Base-by-base conservation (phyloP, 1,140 invertebrate species). In the Cepaea nemoralis region DNA sequence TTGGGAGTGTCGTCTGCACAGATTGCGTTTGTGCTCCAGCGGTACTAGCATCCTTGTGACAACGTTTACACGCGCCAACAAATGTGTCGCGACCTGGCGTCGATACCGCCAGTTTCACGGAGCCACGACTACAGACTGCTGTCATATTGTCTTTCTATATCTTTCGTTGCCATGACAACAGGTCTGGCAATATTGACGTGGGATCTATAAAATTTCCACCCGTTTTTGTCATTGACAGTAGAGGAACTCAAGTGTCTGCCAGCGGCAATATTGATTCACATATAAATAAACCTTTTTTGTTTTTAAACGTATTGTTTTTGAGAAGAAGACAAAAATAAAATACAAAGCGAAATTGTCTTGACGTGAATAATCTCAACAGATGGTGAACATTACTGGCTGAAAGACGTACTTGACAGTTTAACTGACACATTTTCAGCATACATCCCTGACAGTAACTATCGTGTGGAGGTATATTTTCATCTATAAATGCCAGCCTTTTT, bases 141-240 rank as follows among this genome's bases (percentile, higher is more conserved):
- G 1, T n/a, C 69, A 40, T 5, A 37, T 35, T 42, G 35, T 71
- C 37, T 40, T 10, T 39, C 35, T 24, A 27, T 27, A 39, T 12
- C 69, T 24, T n/a, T 42, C 69, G 40, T 71, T 71, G 24, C 69
- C 22, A 71, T 71, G 40, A 40, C 40, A 71, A 71, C 40, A 71
- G 69, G 8, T 71, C 19, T 39, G 31, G 27, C 40, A 71, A 37
- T 71, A 40, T 24, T 71, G 1, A 24, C 24, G 31, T 14, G 12
- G n/a, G 1, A 77, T 37, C 27, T 50, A 77, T 31, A 40, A 73
- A 39, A 73, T 73, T 39, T 73, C 12, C 39, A 42, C n/a, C 24
- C 40, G 31, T 0, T n/a, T 0, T 70, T 55, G 50, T 24, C n/a
- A 55, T 55, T 55, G 50, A 55, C 50, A 55, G n/a, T 55, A 22